Evolutionary conservation across 2,797 vertebrate species (phyloP), one percentile per base, ranked within the genome.

Genomic region (Dryobates pubescens): DNA sequence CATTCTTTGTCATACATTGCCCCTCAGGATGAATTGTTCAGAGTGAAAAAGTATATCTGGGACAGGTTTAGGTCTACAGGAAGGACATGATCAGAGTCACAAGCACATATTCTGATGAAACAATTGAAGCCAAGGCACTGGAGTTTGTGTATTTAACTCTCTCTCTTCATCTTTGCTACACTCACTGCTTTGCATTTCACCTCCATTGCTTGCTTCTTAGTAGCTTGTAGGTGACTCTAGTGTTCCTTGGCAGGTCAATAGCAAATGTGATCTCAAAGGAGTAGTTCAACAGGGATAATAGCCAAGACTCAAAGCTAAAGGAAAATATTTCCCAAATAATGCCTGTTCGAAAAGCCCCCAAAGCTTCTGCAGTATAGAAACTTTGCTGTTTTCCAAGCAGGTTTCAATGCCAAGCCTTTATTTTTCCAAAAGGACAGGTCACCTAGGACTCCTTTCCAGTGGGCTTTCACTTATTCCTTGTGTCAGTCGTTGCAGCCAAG

Each of bases 361-460:
- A n/a, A 34, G 0, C 6, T 10, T 47, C 19, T 19, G 9, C 36
- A 54, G 43, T 41, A 77, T n/a, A 53, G 19, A 83, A 91, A 73
- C 27, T 56, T 32, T 5, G 0, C 3, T 32, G 1, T 34, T 58
- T 26, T 47, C 23, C 13, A 13, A 23, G 2, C 7, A 51, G 8
- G 3, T 64, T 78, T 78, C 2, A 1, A 4, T 38, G 12, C 2
- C n/a, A 9, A 77, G 6, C 3, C 3, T 63, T 64, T 51, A 27
- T 10, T 53, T 68, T 34, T 73, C 51, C 49, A 84, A 62, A n/a
- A 22, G 36, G 6, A 26, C 5, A 59, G 23, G 5, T 9, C 70
- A 84, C 45, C 11, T 34, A 32, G 1, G 1, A 20, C 4, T 63
- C 17, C 19, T 65, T 70, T 81, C 24, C 8, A 6, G 3, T 51